These are phyloP conservation scores for Scytalopus superciliaris DNA, from an alignment of 2,113 vertebrate genomes.

Conservation along the genomic window DNA sequence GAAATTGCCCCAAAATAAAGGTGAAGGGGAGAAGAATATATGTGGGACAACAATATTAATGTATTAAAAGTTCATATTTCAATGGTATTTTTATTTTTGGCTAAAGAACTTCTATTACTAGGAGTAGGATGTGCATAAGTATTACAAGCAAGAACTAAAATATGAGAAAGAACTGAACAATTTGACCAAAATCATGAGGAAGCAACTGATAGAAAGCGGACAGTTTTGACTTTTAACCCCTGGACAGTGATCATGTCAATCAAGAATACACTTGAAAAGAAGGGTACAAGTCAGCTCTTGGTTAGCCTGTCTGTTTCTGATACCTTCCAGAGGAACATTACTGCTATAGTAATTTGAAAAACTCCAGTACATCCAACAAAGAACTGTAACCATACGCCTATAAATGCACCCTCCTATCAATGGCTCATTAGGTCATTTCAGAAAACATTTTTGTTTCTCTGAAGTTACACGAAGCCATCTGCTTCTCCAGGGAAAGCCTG, in stretches of 20 bases:
- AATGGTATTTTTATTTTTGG: neutral
- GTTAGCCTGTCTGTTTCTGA: neutral
- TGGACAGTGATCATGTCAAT: neutral
- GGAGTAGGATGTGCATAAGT: neutral
- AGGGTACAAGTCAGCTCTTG: neutral
- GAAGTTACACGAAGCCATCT: neutral
- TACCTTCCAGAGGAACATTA: neutral
- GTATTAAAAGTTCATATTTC: neutral
- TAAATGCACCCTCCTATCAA: conserved; percentile 38
- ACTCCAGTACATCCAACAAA: neutral
- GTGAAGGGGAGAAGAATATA: neutral
- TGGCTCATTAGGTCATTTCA: conserved; percentile 69
- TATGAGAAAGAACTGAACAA: neutral
- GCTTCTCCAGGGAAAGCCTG: conserved; percentile 43
- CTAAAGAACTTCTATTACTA: neutral
- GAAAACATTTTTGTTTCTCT: conserved; percentile 23
- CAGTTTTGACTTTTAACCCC: neutral
- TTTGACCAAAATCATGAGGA: neutral
- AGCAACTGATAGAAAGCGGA: neutral
- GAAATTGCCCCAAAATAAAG: neutral
- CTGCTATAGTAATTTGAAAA: neutral
- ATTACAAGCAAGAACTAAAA: neutral
- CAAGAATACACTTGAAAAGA: neutral
- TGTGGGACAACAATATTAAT: neutral
- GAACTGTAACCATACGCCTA: neutral